Evolutionary conservation across 2,113 vertebrate genomes (phyloP).

Genomic region (Ammospiza nelsoni): DNA sequence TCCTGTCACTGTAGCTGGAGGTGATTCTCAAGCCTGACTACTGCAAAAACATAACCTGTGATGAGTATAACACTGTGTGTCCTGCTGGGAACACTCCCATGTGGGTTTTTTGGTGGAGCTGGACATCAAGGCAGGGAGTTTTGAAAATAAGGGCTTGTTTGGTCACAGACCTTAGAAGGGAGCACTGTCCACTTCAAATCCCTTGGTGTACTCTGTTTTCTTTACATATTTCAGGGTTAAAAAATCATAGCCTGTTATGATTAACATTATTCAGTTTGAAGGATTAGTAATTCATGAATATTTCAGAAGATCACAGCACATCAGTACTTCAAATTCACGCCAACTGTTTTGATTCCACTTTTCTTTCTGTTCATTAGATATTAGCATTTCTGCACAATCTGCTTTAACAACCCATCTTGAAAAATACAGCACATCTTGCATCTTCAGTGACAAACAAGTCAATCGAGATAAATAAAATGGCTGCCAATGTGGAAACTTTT

Average conservation of each 20-base stretch:
- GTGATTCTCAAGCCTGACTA: neutral
- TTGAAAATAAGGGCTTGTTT: neutral
- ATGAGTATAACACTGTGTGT: neutral
- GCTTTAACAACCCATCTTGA: neutral
- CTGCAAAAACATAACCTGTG: neutral
- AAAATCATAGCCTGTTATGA: neutral
- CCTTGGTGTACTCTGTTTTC: neutral
- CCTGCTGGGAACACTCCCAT: neutral
- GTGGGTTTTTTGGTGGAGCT: neutral
- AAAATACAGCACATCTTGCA: slow-evolving; percentile 1
- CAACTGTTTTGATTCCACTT: neutral
- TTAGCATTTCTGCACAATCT: neutral
- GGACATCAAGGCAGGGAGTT: neutral
- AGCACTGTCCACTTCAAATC: neutral
- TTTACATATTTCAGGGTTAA: neutral
- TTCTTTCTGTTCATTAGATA: slow-evolving; percentile 3
- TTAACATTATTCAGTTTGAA: neutral
- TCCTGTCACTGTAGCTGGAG: neutral
- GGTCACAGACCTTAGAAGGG: neutral
- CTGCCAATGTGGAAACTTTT: neutral
- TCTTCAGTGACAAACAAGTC: neutral
- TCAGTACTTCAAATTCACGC: neutral
- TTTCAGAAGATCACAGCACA: neutral
- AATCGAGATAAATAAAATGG: neutral
- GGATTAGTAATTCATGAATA: neutral